These are phyloP conservation scores for Paramormyrops hopkinsi DNA, from an alignment of 2,797 vertebrate genomes.

Conservation along the genomic window DNA sequence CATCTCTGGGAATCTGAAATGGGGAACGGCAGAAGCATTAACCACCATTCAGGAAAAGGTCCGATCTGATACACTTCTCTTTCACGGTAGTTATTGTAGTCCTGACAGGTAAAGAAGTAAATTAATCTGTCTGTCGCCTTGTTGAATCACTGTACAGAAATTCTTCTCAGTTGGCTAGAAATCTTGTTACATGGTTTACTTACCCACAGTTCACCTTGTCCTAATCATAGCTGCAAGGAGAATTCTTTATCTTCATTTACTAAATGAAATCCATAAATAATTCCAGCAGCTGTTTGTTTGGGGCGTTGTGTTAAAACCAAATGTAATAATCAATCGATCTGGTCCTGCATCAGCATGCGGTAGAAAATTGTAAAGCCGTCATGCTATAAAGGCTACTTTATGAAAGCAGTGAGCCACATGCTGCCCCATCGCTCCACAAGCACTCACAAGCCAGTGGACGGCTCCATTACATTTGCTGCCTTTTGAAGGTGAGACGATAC, in stretches of 20 bases:
- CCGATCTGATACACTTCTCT: neutral
- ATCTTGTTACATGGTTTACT: neutral
- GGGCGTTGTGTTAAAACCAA: neutral
- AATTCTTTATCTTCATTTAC: neutral
- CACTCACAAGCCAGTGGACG: neutral
- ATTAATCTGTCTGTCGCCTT: neutral
- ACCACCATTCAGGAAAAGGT: neutral
- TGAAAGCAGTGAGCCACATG: neutral
- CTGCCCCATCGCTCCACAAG: neutral
- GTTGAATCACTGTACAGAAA: neutral
- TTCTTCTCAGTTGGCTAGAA: neutral
- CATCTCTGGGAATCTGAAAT: neutral
- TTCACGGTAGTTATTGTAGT: neutral
- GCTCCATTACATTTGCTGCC: neutral
- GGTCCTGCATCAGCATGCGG: neutral
- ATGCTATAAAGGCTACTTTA: neutral
- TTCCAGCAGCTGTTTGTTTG: neutral
- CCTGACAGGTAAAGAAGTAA: neutral
- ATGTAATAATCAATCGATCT: neutral
- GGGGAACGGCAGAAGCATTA: neutral
- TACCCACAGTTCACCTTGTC: neutral
- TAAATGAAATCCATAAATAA: constrained; percentile 16
- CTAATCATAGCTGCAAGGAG: constrained; percentile 4
- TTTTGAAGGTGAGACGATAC: neutral
- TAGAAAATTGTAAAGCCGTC: neutral